These are phyloP conservation scores for Caradrina kadenii DNA, from an alignment of 2,888 invertebrate genomes.

Conservation along the genomic window DNA sequence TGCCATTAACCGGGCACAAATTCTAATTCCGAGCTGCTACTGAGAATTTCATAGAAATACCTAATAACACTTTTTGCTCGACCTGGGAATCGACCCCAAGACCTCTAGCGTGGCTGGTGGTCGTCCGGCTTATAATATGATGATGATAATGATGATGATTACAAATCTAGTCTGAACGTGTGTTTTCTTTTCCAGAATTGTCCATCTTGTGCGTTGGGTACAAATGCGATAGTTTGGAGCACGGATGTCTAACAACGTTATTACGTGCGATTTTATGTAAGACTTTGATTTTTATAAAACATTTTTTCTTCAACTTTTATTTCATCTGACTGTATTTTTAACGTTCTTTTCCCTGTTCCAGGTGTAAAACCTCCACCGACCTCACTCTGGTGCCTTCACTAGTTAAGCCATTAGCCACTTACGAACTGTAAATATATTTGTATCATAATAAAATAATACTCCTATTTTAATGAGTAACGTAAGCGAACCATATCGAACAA, in stretches of 20 bases:
- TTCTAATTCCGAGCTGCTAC: too few relatives aligned
- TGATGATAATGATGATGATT: neutral
- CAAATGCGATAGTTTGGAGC: slow-evolving; percentile 90
- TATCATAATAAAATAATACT: slow-evolving; percentile 83
- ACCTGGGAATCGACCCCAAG: too few relatives aligned
- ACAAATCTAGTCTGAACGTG: neutral
- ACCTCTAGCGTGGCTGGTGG: too few relatives aligned
- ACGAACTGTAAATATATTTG: slow-evolving; percentile 86
- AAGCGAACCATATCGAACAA: slow-evolving; percentile 88
- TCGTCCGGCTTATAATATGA: too few relatives aligned
- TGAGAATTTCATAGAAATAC: too few relatives aligned
- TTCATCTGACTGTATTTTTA: neutral
- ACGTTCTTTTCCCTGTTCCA: slow-evolving; percentile 62
- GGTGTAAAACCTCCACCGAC: slow-evolving; percentile 88
- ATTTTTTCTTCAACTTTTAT: neutral
- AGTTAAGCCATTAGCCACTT: slow-evolving; percentile 82
- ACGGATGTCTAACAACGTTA: slow-evolving; percentile 83
- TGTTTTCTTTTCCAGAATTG: slow-evolving; percentile 83
- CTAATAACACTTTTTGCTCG: too few relatives aligned
- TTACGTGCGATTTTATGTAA: slow-evolving; percentile 76
- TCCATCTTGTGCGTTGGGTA: slow-evolving; percentile 90
- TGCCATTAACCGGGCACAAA: too few relatives aligned
- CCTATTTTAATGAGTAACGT: slow-evolving; percentile 74
- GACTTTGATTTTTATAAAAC: slow-evolving; percentile 51
- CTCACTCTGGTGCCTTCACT: slow-evolving; percentile 90